phyloP scores from a whole-genome alignment of 1,140 invertebrate genomes.

The Drosophila carrolli region DNA sequence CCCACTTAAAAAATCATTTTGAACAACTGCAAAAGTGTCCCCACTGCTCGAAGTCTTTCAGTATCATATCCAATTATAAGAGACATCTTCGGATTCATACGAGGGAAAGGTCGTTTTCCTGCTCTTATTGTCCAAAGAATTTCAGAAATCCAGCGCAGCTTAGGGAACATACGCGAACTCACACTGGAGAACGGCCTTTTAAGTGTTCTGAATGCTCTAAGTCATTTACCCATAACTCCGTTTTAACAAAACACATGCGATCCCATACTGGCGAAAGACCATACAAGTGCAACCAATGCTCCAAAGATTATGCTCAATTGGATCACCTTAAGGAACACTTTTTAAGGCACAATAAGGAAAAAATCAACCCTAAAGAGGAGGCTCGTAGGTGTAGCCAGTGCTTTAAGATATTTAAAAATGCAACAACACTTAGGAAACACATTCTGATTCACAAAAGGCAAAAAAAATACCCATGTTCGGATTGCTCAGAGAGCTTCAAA shows the following conservation, averaged over 20 bases:
- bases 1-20: not conserved
- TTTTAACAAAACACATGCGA: not conserved
- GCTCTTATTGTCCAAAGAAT: not conserved
- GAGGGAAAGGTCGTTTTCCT: not conserved
- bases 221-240: not conserved
- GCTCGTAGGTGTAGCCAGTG: not conserved
- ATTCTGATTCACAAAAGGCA: not conserved
- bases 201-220: not conserved
- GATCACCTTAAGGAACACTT: not conserved
- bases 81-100: not conserved
- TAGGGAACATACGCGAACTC: not conserved
- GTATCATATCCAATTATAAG: not conserved
- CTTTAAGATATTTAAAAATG: not conserved
- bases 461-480: not conserved
- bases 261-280: not conserved
- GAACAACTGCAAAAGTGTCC: not conserved
- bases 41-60: not conserved
- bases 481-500: not conserved
- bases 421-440: not conserved
- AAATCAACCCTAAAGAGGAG: not conserved
- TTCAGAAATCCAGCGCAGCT: not conserved
- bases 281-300: not conserved
- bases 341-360: not conserved
- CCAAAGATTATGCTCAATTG: not conserved
- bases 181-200: constrained; percentile 1